phyloP scores from a whole-genome alignment of 2,113 vertebrate genomes.

The Fulmarus glacialis region DNA sequence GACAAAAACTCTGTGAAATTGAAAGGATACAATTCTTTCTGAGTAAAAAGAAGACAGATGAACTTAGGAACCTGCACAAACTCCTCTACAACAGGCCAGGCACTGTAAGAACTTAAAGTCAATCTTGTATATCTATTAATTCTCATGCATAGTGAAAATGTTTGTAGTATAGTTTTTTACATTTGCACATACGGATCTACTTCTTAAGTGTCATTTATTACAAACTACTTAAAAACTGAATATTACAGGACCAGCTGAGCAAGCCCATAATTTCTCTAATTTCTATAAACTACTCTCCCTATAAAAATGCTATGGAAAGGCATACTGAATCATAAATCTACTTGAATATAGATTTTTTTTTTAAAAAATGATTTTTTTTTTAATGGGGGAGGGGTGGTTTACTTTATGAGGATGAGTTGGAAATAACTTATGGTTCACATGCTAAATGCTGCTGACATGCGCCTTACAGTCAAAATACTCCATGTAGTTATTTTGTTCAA shows the following conservation, averaged over 20 bases:
- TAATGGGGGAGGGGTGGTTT: accelerated
- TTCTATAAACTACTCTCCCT: neutral
- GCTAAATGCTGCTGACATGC: neutral
- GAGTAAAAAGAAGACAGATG: constrained; percentile 90
- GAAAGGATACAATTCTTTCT: constrained; percentile 89
- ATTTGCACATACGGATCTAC: neutral
- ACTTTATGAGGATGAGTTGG: neutral
- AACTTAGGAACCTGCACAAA: constrained; percentile 91
- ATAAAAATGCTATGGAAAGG: neutral
- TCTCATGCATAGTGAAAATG: neutral
- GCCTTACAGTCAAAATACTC: neutral
- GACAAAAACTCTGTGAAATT: constrained; percentile 94
- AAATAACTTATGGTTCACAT: neutral
- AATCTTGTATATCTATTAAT: neutral
- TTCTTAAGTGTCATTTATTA: neutral
- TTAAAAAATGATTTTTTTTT: neutral
- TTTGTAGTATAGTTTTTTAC: neutral
- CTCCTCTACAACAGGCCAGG: constrained; percentile 94
- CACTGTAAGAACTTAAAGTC: constrained; percentile 81
- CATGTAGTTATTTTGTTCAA: neutral
- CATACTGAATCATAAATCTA: neutral
- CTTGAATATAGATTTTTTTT: neutral
- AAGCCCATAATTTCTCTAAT: neutral
- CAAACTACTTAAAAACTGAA: neutral
- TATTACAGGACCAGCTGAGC: neutral